A percentile compares a stretch with the other conserved stretches of the same genome.
phyloP scores from a whole-genome alignment of 2,797 vertebrate genomes.

The Enteromius paludinosus region DNA sequence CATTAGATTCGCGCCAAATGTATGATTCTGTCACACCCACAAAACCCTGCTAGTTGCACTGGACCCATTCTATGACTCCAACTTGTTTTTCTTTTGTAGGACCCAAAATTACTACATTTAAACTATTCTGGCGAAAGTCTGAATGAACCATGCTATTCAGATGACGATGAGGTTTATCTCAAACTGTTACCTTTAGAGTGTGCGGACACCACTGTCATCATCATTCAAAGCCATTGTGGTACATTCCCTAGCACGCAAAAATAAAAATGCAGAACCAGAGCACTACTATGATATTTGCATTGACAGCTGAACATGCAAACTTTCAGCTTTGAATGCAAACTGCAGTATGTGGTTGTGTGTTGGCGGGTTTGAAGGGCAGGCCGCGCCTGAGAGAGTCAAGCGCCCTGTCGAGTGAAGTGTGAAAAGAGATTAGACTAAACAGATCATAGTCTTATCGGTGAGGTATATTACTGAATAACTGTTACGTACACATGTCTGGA shows the following conservation, averaged over 20 bases:
- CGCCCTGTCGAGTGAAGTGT: conserved; percentile 37
- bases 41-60: conserved; percentile 38
- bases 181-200: conserved; percentile 35
- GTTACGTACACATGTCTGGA: background rate
- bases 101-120: conserved; percentile 51
- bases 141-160: conserved; percentile 37
- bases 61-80: conserved; percentile 10
- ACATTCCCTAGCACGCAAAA: conserved; percentile 4
- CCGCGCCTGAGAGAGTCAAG: conserved; percentile 24
- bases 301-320: conserved; percentile 70
- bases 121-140: conserved; percentile 35
- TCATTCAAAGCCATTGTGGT: conserved; percentile 29
- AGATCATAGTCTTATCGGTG: conserved; percentile 18
- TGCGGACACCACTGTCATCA: conserved; percentile 28
- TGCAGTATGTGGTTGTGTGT: conserved; percentile 49
- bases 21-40: conserved; percentile 39
- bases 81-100: conserved; percentile 29
- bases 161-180: conserved; percentile 46
- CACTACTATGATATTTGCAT: conserved; percentile 74
- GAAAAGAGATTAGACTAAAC: conserved; percentile 44
- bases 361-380: conserved; percentile 23
- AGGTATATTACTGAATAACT: conserved; percentile 25
- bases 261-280: conserved; percentile 15
- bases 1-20: conserved; percentile 39
- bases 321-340: conserved; percentile 67